Evolutionary conservation across 2,888 invertebrate species (phyloP), one percentile per base, ranked within the genome.

Genomic region (Oscheius myriophilus): DNA sequence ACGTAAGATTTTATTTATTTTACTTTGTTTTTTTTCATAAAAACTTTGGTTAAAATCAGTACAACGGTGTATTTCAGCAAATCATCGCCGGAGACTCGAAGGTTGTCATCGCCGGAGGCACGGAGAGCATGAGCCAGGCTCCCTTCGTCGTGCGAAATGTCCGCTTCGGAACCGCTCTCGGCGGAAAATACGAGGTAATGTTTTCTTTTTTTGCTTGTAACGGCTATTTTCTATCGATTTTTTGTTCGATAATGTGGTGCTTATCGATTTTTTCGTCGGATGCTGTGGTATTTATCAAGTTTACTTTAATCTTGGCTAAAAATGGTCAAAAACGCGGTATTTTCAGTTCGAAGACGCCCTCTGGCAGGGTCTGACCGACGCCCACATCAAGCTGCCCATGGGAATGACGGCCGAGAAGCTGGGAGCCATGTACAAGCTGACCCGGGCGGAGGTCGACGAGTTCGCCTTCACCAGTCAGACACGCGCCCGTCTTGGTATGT

Each of bases 341-440:
- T 58, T 81, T 68, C 62, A 87, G 74, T 90, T 96, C 78, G 96
- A 96, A 87, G 96, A 96, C 88, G 90, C 92, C 0, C 88, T 97
- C 16, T 96, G 96, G 96, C 89, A 91, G 0, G 92, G 93, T 2
- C 90, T 97, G 1, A 92, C 93, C 0, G 96, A 97, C 87, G 90
- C 92, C 0, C 92, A 93, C 87, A 93, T 93, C 86, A 93, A 93
- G 75, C 89, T 94, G 46, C 94, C 96, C 0, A 97, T 97, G 96
- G 96, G 93, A 2, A 88, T 95, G 86, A 97, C 97, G 0, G 95
- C 95, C 0, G 95, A 95, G 89, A 95, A 95, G 87, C 90, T 95
- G 55, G 95, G 93, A 0, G 93, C 91, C 66, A 91, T 94, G 87
- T 94, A 91, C 86, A 91, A 92, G 58, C 89, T 95, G 59, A 91